Conservation (phyloP, 37 sponge, comb jelly and placozoan species). For the Cliona cf. orientalis region DNA sequence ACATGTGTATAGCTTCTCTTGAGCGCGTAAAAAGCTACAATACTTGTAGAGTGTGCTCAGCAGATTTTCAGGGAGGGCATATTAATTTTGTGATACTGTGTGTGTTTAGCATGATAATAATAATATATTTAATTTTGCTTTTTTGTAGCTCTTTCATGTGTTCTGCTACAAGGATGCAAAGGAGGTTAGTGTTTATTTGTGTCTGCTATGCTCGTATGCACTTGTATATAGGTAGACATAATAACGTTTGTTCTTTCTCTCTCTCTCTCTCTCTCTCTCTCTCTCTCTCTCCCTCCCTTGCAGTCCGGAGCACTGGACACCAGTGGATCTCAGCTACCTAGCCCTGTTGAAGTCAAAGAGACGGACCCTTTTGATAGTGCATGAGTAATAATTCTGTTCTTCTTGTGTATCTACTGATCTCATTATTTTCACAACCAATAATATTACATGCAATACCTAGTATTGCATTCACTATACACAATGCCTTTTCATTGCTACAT, state of each 20-base stretch:
- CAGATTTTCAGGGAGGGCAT: neutral
- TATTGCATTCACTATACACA: neutral
- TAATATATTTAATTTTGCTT: neutral
- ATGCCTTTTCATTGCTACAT: neutral
- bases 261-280: slow-evolving; percentile 6
- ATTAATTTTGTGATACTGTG: neutral
- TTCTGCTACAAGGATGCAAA: slow-evolving; percentile 78
- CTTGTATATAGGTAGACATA: slow-evolving; percentile 6
- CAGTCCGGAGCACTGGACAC: neutral
- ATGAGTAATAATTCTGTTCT: neutral
- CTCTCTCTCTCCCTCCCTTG: slow-evolving; percentile 8
- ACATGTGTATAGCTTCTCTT: too few species aligned
- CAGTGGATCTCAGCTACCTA: neutral
- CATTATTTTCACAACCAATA: neutral
- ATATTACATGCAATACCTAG: too few species aligned
- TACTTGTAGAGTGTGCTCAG: neutral
- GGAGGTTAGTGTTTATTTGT: slow-evolving; percentile 35
- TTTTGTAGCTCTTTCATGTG: slow-evolving; percentile 63
- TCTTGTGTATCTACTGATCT: neutral
- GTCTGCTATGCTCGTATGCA: neutral
- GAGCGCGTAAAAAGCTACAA: too few species aligned
- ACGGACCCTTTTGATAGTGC: neutral
- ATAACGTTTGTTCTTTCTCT: neutral
- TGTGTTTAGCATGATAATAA: too few species aligned
- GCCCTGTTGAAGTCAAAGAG: neutral